phyloP scores from a whole-genome alignment of 2,113 vertebrate species.

The Ictalurus furcatus region DNA sequence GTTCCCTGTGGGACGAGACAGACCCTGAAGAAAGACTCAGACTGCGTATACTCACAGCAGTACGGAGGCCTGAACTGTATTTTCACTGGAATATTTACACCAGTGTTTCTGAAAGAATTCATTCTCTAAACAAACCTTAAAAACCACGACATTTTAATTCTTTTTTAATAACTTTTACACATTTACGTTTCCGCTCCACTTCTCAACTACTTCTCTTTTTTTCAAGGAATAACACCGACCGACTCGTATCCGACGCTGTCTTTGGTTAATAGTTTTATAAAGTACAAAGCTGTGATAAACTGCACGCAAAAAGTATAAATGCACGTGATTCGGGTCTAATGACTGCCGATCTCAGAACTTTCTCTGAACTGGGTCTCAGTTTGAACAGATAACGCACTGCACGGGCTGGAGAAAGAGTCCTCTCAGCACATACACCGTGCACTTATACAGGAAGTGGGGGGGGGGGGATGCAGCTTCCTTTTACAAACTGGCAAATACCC shows the following conservation, averaged over 20 bases:
- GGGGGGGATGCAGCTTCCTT: neutral
- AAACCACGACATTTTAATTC: neutral
- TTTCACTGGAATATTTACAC: too few species aligned
- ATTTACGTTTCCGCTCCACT: too few species aligned
- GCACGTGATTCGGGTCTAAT: neutral
- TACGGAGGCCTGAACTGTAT: neutral
- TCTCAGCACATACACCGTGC: too few species aligned
- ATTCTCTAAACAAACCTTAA: neutral
- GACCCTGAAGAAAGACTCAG: conserved; percentile 11
- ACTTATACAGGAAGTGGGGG: neutral
- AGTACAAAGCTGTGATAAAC: neutral
- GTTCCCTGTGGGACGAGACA: conserved; percentile 48
- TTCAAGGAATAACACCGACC: neutral
- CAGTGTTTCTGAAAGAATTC: neutral
- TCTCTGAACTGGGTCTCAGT: neutral
- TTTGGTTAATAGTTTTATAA: neutral
- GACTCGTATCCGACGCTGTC: neutral
- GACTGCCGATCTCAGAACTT: too few species aligned
- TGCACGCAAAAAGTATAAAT: neutral
- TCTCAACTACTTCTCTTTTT: neutral
- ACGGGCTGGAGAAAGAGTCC: too few species aligned
- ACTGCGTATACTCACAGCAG: neutral
- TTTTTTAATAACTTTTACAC: neutral
- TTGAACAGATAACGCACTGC: neutral
- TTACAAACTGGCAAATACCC: neutral